These are phyloP conservation scores for Montipora capricornis DNA, from an alignment of 64 coral and sea anemone species.

Conservation along the genomic window DNA sequence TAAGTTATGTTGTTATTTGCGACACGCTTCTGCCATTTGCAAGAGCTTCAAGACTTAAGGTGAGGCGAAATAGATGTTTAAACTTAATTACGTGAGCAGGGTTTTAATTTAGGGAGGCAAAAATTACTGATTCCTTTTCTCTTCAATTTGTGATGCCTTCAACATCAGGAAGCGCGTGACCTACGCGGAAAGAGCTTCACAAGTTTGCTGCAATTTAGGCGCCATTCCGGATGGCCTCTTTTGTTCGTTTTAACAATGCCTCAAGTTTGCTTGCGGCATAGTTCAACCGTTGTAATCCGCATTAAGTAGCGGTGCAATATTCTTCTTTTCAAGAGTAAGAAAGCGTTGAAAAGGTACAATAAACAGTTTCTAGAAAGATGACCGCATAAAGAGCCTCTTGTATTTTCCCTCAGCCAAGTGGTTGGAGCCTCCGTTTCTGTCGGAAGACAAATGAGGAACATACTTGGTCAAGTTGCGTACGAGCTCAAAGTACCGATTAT, in stretches of 20 bases:
- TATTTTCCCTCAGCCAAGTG: neutral
- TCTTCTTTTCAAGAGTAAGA: slow-evolving; percentile 37
- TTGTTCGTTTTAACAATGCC: slow-evolving; percentile 33
- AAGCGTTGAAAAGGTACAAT: slow-evolving; percentile 49
- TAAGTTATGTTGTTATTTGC: slow-evolving; percentile 24
- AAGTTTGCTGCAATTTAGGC: slow-evolving; percentile 22
- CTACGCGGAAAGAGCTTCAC: neutral
- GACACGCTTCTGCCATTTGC: slow-evolving; percentile 11
- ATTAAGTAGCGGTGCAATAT: slow-evolving; percentile 48
- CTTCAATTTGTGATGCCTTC: neutral
- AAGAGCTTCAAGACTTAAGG: neutral
- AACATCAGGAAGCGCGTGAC: slow-evolving; percentile 15
- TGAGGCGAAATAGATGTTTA: neutral
- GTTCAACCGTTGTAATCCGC: slow-evolving; percentile 29
- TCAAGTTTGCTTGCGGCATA: slow-evolving; percentile 13
- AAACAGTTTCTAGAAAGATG: slow-evolving; percentile 29
- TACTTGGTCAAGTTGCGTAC: neutral
- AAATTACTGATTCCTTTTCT: slow-evolving; percentile 16
- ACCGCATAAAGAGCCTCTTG: slow-evolving; percentile 44
- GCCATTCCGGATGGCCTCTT: slow-evolving; percentile 41
- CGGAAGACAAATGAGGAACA: neutral
- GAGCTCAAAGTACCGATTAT: neutral
- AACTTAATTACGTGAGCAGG: slow-evolving; percentile 7
- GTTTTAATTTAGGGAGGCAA: neutral
- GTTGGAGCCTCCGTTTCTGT: neutral